These are phyloP conservation scores for Campylomormyrus numenius DNA, from an alignment of 2,113 vertebrate species.

Conservation along the genomic window DNA sequence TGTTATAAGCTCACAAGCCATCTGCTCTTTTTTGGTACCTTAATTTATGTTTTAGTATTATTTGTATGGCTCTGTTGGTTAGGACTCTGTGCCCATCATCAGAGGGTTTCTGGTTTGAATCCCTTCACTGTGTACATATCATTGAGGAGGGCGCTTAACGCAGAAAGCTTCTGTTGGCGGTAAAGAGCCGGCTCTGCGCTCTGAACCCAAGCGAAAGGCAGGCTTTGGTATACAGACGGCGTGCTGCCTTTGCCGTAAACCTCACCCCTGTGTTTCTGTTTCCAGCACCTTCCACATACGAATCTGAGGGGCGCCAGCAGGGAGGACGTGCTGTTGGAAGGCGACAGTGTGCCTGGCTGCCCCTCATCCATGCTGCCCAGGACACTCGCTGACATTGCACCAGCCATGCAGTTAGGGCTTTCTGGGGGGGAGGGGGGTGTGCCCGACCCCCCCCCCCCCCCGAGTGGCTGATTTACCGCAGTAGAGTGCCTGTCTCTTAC, in stretches of 20 bases:
- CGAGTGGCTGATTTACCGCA: conserved; percentile 31
- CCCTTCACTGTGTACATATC: background rate
- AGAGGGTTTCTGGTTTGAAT: background rate
- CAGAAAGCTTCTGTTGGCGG: background rate
- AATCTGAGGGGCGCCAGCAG: conserved; percentile 68
- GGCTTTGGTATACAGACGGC: background rate
- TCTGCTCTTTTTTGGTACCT: conserved; percentile 21
- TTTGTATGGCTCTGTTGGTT: background rate
- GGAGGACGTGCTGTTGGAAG: conserved; percentile 26
- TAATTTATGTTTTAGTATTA: conserved; percentile 17
- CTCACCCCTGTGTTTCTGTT: conserved; percentile 17
- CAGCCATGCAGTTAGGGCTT: background rate
- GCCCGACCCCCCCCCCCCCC: background rate
- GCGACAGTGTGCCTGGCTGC: conserved; percentile 25
- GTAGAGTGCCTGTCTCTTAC: conserved; percentile 35
- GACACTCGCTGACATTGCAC: conserved; percentile 26
- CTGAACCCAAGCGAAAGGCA: background rate
- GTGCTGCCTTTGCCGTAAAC: background rate
- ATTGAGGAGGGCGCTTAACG: background rate
- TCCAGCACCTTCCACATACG: conserved; percentile 94
- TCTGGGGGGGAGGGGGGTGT: background rate
- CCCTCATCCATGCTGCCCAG: conserved; percentile 44
- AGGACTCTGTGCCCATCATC: background rate
- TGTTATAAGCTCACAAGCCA: conserved; percentile 24
- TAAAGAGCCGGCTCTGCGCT: background rate